These are phyloP conservation scores for Etheostoma perlongum DNA, from an alignment of 2,797 vertebrate species.

Conservation along the genomic window DNA sequence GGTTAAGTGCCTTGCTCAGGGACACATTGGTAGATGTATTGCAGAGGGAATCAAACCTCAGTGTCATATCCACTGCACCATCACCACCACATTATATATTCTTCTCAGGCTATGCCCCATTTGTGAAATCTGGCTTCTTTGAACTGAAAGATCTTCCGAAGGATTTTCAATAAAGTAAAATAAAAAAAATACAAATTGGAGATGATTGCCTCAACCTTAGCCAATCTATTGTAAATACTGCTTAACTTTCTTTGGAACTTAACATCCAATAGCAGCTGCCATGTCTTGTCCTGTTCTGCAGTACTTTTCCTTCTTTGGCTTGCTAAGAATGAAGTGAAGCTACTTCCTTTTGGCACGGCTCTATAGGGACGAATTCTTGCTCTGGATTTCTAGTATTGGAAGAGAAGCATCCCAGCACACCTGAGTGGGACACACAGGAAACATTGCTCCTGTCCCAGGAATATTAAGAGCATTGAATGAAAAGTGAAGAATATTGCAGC, in stretches of 20 bases:
- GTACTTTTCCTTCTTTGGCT: slow-evolving; percentile 54
- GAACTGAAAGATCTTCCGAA: not conserved
- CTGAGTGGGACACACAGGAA: slow-evolving; percentile 54
- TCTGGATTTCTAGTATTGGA: slow-evolving; percentile 50
- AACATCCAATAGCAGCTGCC: slow-evolving; percentile 43
- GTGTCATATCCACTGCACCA: no score
- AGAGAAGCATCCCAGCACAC: slow-evolving; percentile 52
- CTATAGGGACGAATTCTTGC: slow-evolving; percentile 40
- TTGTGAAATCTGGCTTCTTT: slow-evolving; percentile 23
- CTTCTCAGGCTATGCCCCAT: not conserved
- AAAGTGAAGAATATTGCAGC: slow-evolving; percentile 39
- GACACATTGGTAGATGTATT: no score
- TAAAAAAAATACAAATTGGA: slow-evolving; percentile 20
- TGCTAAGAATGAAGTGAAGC: slow-evolving; percentile 47
- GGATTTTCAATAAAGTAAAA: slow-evolving; percentile 4
- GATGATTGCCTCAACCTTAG: slow-evolving; percentile 4
- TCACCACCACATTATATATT: not conserved
- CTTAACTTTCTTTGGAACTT: slow-evolving; percentile 36
- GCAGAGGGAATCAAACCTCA: no score
- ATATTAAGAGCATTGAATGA: slow-evolving; percentile 35
- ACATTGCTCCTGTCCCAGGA: slow-evolving; percentile 52
- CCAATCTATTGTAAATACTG: slow-evolving; percentile 13
- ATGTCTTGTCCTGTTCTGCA: slow-evolving; percentile 56
- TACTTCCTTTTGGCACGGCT: slow-evolving; percentile 61
- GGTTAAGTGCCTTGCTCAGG: no score